Evolutionary conservation across 2,888 invertebrate genomes (phyloP).

Genomic region (Drosophila robusta): DNA sequence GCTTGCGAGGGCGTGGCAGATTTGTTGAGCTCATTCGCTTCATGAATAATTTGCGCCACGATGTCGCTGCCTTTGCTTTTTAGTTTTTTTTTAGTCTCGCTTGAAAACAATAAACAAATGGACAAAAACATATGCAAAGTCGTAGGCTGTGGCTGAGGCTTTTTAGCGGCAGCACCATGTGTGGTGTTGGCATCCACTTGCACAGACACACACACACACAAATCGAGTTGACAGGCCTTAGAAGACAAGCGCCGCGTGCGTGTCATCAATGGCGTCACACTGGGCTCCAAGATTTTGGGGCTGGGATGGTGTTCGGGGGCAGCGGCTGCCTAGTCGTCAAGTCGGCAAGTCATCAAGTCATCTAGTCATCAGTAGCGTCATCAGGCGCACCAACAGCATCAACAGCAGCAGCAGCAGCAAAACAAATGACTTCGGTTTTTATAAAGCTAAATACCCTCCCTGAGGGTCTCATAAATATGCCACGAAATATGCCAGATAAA

Average conservation of each 20-base stretch:
- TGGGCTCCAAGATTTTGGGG: slow-evolving; percentile 8
- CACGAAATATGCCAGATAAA: neutral
- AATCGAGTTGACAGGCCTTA: slow-evolving; percentile 66
- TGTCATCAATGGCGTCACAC: slow-evolving; percentile 74
- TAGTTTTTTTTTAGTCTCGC: slow-evolving; percentile 12
- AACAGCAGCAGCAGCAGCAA: slow-evolving; percentile 33
- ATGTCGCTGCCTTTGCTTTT: slow-evolving; percentile 62
- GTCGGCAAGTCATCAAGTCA: slow-evolving; percentile 47
- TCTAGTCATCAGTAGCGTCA: slow-evolving; percentile 52
- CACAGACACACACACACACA: slow-evolving; percentile 53
- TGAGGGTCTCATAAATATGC: slow-evolving; percentile 1
- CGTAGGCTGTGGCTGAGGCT: slow-evolving; percentile 5
- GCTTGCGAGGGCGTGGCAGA: slow-evolving; percentile 39
- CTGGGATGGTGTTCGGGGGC: neutral
- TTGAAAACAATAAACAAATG: slow-evolving; percentile 77
- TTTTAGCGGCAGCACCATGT: neutral
- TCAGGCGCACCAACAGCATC: slow-evolving; percentile 39
- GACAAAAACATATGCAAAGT: slow-evolving; percentile 76
- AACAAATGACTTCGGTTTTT: slow-evolving; percentile 65
- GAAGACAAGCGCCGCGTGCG: slow-evolving; percentile 59
- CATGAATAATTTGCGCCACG: slow-evolving; percentile 78
- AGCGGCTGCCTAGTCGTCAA: slow-evolving; percentile 54
- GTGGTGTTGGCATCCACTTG: slow-evolving; percentile 22
- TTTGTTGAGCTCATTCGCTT: slow-evolving; percentile 78
- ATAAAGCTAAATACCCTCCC: slow-evolving; percentile 15